These are phyloP conservation scores for Herpailurus yagouaroundi DNA, from an alignment of 2,113 vertebrate genomes.

Conservation along the genomic window DNA sequence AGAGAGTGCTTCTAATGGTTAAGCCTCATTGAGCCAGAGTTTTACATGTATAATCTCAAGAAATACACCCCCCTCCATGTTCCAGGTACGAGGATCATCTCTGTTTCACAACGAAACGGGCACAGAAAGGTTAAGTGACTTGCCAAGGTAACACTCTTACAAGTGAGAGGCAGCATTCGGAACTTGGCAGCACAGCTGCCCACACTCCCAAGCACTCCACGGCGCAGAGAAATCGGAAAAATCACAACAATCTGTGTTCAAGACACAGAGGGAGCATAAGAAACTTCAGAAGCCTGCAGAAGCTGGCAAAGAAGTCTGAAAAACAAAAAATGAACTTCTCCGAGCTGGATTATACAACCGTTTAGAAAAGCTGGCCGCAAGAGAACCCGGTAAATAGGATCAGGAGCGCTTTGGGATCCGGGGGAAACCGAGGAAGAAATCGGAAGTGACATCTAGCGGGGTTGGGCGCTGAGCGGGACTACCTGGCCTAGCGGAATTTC, in stretches of 20 bases:
- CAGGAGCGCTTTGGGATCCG: accelerated
- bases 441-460: background rate
- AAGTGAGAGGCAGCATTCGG: background rate
- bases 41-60: background rate
- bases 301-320: background rate
- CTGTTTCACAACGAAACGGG: background rate
- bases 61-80: background rate
- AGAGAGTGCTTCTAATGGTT: background rate
- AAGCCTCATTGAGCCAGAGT: background rate
- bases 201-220: background rate
- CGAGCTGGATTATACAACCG: background rate
- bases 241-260: background rate
- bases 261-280: background rate
- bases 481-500: accelerated
- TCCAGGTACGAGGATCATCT: background rate
- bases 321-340: background rate
- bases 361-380: background rate
- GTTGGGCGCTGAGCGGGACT: accelerated
- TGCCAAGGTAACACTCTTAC: background rate
- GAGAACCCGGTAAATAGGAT: accelerated
- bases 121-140: background rate
- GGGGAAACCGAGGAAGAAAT: accelerated
- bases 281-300: background rate
- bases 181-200: background rate
- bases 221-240: background rate